Conservation (phyloP, 2,797 vertebrate genomes). For the Esox masquinongy region DNA sequence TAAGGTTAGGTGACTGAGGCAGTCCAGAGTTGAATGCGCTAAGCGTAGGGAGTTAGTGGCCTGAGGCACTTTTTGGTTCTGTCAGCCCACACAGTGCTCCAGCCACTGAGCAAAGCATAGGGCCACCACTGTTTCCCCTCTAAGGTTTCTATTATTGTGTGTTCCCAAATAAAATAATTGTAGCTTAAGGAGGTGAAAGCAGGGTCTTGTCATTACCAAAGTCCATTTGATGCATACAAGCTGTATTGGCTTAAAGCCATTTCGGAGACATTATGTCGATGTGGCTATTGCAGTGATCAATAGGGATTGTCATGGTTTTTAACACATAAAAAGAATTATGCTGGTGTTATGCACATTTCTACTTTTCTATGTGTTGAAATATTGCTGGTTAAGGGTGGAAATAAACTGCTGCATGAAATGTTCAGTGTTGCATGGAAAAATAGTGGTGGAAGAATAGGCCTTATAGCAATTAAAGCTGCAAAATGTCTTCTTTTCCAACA, state of each 20-base stretch:
- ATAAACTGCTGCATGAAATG: no score
- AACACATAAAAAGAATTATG: background rate
- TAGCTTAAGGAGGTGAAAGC: background rate
- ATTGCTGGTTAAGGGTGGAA: no score
- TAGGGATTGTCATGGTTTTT: background rate
- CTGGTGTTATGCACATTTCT: background rate
- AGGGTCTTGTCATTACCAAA: background rate
- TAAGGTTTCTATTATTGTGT: background rate
- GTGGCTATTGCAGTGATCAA: background rate
- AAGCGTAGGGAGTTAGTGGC: background rate
- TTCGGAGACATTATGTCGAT: background rate
- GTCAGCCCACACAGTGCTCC: background rate
- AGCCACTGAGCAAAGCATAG: background rate
- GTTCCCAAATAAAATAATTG: background rate
- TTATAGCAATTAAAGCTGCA: no score
- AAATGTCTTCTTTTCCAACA: no score
- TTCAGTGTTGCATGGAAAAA: no score
- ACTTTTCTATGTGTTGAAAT: background rate
- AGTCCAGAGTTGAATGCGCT: background rate
- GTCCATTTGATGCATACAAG: background rate
- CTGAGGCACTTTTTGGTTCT: background rate
- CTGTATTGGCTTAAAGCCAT: background rate
- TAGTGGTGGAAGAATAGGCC: no score
- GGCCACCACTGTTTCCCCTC: background rate
- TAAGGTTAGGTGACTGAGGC: constrained; percentile 7